Base-by-base conservation (phyloP, 1,140 invertebrate species). In the Dendroctonus ponderosae region DNA sequence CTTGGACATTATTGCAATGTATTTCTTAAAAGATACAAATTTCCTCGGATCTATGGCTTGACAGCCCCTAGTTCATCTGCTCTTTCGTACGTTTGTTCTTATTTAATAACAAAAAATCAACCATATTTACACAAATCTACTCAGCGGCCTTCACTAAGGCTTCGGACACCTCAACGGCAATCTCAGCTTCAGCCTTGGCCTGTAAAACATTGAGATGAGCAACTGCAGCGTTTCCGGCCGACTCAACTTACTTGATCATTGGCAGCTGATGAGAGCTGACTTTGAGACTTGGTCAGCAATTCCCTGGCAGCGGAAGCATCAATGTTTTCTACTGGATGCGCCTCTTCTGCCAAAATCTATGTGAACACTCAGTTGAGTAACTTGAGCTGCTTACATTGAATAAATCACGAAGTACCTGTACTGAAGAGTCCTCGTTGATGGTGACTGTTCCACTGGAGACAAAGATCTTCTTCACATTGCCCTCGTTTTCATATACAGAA, bases 401-500 rank as follows among this genome's bases (percentile, higher is more conserved):
- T 26, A 26, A 26, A 26, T 26, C 26, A 26, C 3, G 1, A 26
- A 26, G 26, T 71, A 88, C 89, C 86, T 99, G 97, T 67, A 99
- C 96, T 75, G 93, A 94, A 9, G 95, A 97, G 80, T 99, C 97
- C 72, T 97, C 94, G 82, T 99, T 99, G 69, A 99, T 94, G 41
- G 96, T 97, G 49, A 99, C 84, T 11, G 96, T 96, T 50, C 98
- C 98, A 78, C 96, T 98, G 64, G 96, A 98, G 9, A 99, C 97
- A 83, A 96, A 96, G 69, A 90, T 91, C 82, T 96, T 97, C 75
- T 91, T 94, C 0, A 86, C 78, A 63, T 84, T 82, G 51, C 94
- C 94, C 77, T 94, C 91, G 72, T 91, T 86, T 82, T 99, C 96
- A 74, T 85, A 89, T 5, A 99, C 95, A 65, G 93, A 91, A 0